Conservation (phyloP, 1,140 invertebrate genomes). For the Neelides sp. region DNA sequence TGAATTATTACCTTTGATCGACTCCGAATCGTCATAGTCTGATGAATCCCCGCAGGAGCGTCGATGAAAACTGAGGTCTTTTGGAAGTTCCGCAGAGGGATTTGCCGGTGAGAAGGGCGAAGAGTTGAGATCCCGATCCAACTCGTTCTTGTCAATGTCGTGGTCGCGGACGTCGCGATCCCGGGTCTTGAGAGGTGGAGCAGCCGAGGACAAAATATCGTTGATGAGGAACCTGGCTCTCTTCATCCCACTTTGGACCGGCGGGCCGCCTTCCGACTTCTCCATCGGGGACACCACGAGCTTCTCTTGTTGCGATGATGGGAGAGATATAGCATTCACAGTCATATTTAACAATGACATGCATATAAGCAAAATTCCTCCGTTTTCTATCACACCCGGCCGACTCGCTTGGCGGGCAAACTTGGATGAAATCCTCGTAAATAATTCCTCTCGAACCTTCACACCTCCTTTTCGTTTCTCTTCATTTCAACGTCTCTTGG, state of each 20-base stretch:
- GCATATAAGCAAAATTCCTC: conserved; percentile 7
- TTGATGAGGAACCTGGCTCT: conserved; percentile 30
- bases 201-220: conserved; percentile 27
- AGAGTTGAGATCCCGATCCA: not conserved
- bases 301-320: conserved; percentile 22
- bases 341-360: conserved; percentile 31
- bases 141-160: not conserved
- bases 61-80: conserved; percentile 27
- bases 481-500: not conserved
- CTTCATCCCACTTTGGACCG: conserved; percentile 28
- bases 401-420: not conserved
- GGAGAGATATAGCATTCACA: conserved; percentile 27
- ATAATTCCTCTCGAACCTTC: no score
- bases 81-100: conserved; percentile 22
- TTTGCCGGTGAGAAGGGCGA: not conserved
- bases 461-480: not conserved
- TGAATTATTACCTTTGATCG: conserved; percentile 26
- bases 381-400: not conserved
- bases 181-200: not conserved
- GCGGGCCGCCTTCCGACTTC: conserved; percentile 17
- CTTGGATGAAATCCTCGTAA: no score
- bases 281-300: conserved; percentile 13
- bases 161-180: not conserved
- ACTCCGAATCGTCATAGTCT: conserved; percentile 30
- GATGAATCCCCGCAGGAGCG: conserved; percentile 26